Base-by-base conservation (phyloP, 2,797 vertebrate species). In the Sebastes cheni region DNA sequence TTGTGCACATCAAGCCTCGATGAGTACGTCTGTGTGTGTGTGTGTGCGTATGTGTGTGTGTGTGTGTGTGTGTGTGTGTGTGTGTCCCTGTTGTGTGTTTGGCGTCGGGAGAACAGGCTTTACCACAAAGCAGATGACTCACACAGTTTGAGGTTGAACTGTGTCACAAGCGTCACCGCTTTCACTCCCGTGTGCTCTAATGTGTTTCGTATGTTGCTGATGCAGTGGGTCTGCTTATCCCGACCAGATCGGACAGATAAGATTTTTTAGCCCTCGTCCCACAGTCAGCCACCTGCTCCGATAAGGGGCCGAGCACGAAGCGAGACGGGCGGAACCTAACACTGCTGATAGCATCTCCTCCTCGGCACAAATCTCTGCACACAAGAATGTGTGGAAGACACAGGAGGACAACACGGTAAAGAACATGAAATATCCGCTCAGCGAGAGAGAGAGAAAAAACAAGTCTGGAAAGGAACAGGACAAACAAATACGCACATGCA, bases 61-160 rank as follows among this genome's bases (percentile, higher is more conserved):
- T 54, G 72, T 67, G 75, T 18, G 25, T 54, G 23, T 68, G 68
- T 54, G 70, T 68, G 8, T 10, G 34, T n/a, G 27, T 62, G 25
- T 71, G 68, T 54, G 67, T 68, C 58, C 42, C 20, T 68, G 75
- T 69, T 83, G 69, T 72, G 74, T 2, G 27, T 79, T 23, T 55
- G 56, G 64, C 50, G 61, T 83, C 77, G 42, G 71, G 64, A 64
- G 72, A 81, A 71, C 77, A 79, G 84, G 81, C 85, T 81, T 69
- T 16, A 70, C 82, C 67, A 52, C 80, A 56, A 90, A 92, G 89
- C 89, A 88, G 88, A 93, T 90, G 92, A 91, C 81, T 88, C 75
- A 86, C 89, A 75, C 87, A 86, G 90, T 91, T 86, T 86, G 91
- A 87, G 87, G 83, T 81, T 88, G 90, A 89, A 91, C 88, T 54